These are phyloP conservation scores for Papilio demoleus DNA, from an alignment of 2,888 invertebrate genomes.

Conservation along the genomic window DNA sequence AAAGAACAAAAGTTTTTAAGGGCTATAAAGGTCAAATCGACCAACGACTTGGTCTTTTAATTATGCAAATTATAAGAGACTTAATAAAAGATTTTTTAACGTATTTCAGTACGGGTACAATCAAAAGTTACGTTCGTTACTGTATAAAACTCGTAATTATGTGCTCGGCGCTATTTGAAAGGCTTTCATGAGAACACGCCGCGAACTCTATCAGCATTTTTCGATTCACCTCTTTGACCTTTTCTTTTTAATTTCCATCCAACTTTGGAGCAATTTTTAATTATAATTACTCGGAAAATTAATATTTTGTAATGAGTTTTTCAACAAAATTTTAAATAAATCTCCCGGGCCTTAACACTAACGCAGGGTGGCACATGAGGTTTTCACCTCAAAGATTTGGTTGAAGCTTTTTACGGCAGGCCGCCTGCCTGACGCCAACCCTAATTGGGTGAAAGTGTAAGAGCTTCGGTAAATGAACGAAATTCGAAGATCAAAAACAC, in stretches of 20 bases:
- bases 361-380: too few relatives aligned
- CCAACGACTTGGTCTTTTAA: neutral
- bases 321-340: too few relatives aligned
- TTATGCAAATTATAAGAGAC: neutral
- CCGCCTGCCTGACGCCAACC: too few relatives aligned
- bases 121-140: slow-evolving; percentile 35
- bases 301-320: too few relatives aligned
- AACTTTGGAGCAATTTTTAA: slow-evolving; percentile 3
- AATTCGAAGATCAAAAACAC: too few relatives aligned
- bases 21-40: too few relatives aligned
- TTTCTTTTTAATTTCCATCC: slow-evolving; percentile 32
- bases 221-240: slow-evolving; percentile 35
- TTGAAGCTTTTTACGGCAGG: too few relatives aligned
- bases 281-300: slow-evolving; percentile 24
- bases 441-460: too few relatives aligned
- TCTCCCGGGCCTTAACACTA: too few relatives aligned
- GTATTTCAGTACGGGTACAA: slow-evolving; percentile 8
- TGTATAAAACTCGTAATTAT: slow-evolving; percentile 38
- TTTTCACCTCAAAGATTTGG: too few relatives aligned
- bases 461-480: too few relatives aligned
- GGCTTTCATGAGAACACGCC: slow-evolving; percentile 34
- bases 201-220: slow-evolving; percentile 37
- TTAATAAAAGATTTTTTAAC: slow-evolving; percentile 16
- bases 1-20: too few relatives aligned
- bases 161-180: slow-evolving; percentile 34